Evolutionary conservation across 30 jellyfish, hydroid and myxozoan species (phyloP).

Genomic region (Turritopsis rubra): DNA sequence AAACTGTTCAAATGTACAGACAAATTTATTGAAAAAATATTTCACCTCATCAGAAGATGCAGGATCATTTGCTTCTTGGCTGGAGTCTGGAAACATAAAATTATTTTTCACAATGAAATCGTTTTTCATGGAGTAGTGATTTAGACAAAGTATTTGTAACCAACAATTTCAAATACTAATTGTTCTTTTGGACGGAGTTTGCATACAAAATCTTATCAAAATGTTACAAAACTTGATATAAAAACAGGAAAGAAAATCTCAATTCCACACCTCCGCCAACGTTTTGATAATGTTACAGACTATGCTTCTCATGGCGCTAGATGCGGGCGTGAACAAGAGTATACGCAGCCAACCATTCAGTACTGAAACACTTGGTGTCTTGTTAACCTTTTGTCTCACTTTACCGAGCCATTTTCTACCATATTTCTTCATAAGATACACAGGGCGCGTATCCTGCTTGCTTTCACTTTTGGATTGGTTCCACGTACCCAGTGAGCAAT

Average conservation of each 20-base stretch:
- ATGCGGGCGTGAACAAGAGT: conserved; percentile 69
- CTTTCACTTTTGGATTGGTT: conserved; percentile 44
- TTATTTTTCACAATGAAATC: neutral
- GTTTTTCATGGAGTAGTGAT: too few relatives aligned
- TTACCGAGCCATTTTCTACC: conserved; percentile 53
- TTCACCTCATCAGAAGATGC: conserved; percentile 61
- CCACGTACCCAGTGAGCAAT: conserved; percentile 38
- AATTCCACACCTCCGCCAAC: conserved; percentile 50
- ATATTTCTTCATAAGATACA: conserved; percentile 44
- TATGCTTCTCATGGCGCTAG: conserved; percentile 72
- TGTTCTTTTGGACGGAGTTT: too few relatives aligned
- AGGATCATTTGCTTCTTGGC: conserved; percentile 50
- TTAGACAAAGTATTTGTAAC: too few relatives aligned
- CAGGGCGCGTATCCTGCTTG: conserved; percentile 26
- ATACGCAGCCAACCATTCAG: conserved; percentile 63
- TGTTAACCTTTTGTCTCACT: conserved; percentile 6
- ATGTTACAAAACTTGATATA: neutral
- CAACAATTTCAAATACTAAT: too few relatives aligned
- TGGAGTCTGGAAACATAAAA: conserved; percentile 33
- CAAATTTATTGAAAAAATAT: neutral
- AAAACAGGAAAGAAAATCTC: neutral
- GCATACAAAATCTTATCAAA: too few relatives aligned
- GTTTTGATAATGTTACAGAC: conserved; percentile 66
- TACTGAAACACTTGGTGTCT: conserved; percentile 2
- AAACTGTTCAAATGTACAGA: too few relatives aligned